These are phyloP conservation scores for Ctenomys sociabilis DNA, from an alignment of 2,113 vertebrate species.

Conservation along the genomic window DNA sequence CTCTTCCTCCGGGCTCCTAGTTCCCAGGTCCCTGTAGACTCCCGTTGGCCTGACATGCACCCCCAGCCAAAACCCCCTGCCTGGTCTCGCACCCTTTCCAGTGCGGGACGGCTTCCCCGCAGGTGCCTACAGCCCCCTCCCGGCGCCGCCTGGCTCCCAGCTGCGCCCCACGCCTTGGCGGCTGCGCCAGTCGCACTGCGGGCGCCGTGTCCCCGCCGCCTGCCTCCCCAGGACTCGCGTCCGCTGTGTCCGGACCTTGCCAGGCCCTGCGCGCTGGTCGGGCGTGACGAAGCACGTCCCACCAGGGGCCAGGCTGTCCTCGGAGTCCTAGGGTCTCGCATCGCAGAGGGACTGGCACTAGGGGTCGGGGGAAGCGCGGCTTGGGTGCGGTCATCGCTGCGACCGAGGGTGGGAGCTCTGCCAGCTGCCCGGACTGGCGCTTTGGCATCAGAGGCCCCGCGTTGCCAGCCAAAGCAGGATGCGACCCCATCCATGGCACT, in stretches of 20 bases:
- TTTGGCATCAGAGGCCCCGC: background rate
- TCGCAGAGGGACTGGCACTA: background rate
- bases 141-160: background rate
- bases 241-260: background rate
- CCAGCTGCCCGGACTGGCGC: background rate
- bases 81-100: background rate
- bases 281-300: background rate
- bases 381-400: slow-evolving; percentile 10
- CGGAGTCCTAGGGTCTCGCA: background rate
- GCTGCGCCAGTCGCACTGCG: slow-evolving; percentile 78
- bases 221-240: background rate
- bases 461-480: too few species aligned
- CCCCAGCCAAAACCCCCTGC: background rate
- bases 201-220: slow-evolving; percentile 58
- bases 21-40: too few species aligned
- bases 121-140: background rate
- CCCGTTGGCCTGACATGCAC: background rate
- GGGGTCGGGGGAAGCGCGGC: background rate
- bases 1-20: background rate
- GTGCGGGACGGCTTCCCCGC: background rate
- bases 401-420: background rate
- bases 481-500: background rate
- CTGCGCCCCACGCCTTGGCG: background rate
- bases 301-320: background rate
- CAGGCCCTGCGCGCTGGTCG: background rate